Percentiles rank a stretch among this genome's conserved stretches.
Conservation (phyloP, 2,113 vertebrate genomes). For the Pungitius pungitius region DNA sequence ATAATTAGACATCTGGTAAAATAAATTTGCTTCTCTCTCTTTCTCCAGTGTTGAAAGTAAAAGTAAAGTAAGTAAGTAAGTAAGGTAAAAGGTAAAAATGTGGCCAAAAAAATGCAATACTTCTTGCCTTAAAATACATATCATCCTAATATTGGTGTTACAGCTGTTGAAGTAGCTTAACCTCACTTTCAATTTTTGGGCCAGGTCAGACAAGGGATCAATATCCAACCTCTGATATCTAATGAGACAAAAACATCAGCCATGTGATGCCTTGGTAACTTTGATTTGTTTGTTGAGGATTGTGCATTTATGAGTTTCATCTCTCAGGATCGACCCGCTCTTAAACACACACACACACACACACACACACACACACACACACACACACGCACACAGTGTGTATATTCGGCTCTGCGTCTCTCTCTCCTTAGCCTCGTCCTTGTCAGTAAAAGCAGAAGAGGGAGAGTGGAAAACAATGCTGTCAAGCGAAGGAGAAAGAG, state of each 20-base stretch:
- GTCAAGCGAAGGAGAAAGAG: constrained; percentile 31
- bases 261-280: background rate
- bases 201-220: too few species aligned
- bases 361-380: constrained; percentile 23
- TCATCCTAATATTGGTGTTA: background rate
- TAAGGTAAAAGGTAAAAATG: background rate
- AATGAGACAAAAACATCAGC: background rate
- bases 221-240: background rate
- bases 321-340: constrained; percentile 70
- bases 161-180: background rate
- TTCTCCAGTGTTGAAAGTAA: background rate
- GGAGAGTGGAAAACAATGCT: constrained; percentile 51
- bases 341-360: constrained; percentile 27
- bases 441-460: constrained; percentile 39
- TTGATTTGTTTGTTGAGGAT: background rate
- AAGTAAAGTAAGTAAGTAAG: too few species aligned
- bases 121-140: background rate
- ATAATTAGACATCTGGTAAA: background rate
- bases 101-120: background rate
- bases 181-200: background rate
- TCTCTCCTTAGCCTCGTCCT: constrained; percentile 29
- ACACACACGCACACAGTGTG: constrained; percentile 19
- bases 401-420: constrained; percentile 71
- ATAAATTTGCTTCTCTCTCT: background rate
- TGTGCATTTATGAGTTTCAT: constrained; percentile 70